Percentiles rank a stretch among this genome's conserved stretches.
These are phyloP conservation scores for Gymnoscopelus braueri DNA, from an alignment of 2,797 vertebrate species.

Conservation along the genomic window DNA sequence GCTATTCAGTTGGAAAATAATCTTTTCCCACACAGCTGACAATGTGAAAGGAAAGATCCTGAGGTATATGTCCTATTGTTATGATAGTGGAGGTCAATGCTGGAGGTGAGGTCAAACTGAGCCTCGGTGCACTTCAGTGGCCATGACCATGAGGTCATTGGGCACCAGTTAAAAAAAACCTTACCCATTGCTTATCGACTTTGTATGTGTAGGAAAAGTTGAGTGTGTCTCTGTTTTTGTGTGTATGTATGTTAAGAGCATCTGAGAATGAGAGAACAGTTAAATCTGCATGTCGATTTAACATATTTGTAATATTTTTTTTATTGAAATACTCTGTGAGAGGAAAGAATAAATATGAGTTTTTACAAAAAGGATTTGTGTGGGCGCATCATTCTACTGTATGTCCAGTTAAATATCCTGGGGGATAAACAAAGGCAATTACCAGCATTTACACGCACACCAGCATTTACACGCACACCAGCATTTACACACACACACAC, in stretches of 20 bases:
- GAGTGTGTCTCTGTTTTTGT: constrained; percentile 22
- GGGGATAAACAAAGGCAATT: constrained; percentile 26
- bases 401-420: constrained; percentile 26
- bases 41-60: constrained; percentile 14
- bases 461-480: no score
- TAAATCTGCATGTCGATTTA: constrained; percentile 25
- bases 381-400: constrained; percentile 64
- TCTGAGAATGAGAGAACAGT: constrained; percentile 33
- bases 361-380: constrained; percentile 64
- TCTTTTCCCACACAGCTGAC: background rate
- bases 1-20: background rate
- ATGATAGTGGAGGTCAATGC: constrained; percentile 34
- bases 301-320: constrained; percentile 60
- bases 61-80: constrained; percentile 42
- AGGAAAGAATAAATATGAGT: constrained; percentile 76
- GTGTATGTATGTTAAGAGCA: constrained; percentile 42
- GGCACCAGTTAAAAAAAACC: constrained; percentile 73
- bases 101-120: constrained; percentile 75
- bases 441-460: background rate
- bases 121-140: constrained; percentile 74
- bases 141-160: constrained; percentile 63
- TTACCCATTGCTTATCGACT: constrained; percentile 31
- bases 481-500: constrained; percentile 16
- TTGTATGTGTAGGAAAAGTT: constrained; percentile 34
- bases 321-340: constrained; percentile 43